Evolutionary conservation across 2,113 vertebrate species (phyloP).

Genomic region (Saccopteryx leptura): DNA sequence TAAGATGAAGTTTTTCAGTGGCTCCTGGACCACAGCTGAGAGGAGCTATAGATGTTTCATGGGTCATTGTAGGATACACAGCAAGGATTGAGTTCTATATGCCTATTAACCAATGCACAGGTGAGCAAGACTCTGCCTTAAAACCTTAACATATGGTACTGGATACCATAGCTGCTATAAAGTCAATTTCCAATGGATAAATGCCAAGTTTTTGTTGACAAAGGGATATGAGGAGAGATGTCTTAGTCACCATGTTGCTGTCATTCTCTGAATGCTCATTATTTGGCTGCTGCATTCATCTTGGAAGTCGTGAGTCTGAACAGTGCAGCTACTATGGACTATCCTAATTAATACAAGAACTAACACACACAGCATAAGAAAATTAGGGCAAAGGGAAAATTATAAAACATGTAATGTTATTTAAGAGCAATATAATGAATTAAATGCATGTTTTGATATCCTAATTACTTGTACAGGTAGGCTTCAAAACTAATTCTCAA

Average conservation of each 20-base stretch:
- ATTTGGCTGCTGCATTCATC: neutral
- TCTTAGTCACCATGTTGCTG: neutral
- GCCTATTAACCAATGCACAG: neutral
- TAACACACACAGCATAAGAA: neutral
- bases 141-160: neutral
- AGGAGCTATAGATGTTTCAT: neutral
- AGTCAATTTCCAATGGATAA: neutral
- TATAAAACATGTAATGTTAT: neutral
- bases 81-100: neutral
- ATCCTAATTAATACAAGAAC: neutral
- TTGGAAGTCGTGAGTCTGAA: neutral
- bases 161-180: neutral
- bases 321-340: neutral
- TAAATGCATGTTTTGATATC: neutral
- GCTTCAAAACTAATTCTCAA: neutral
- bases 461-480: neutral
- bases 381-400: neutral
- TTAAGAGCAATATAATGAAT: neutral
- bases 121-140: neutral
- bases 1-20: neutral
- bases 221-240: neutral
- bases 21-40: neutral
- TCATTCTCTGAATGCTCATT: neutral
- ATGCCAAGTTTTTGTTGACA: neutral
- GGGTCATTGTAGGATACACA: neutral